Evolutionary conservation across 2,888 invertebrate genomes (phyloP), one percentile per base, ranked within the genome.

Genomic region (Poecilobothrus nobilitatus): DNA sequence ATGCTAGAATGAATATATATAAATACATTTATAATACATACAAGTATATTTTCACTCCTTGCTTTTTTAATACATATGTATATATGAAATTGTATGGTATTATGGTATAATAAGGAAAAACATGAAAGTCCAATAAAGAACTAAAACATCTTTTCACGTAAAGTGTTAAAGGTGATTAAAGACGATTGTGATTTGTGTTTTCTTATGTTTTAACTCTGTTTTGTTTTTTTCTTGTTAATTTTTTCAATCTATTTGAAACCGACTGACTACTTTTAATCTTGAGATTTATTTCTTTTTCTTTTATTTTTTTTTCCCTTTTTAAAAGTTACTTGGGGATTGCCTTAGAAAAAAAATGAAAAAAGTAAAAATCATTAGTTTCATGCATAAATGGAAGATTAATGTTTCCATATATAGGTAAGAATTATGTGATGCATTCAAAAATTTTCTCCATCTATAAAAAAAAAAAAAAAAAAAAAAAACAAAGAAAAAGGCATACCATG

Each of bases 141-240:
- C 53, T 15, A 15, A 53, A 53, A 53, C 34, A 65, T 65, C 18
- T 65, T 65, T 34, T 34, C 37, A 65, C 65, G 65, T 65, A 65
- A 65, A 65, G 65, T 65, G 65, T 65, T 65, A 65, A 65, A 65
- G 65, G 65, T 65, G 65, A 65, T 65, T 65, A 65, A 65, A 65
- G 33, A 53, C 53, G 12, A 15, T n/a, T 53, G 53, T 53, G 53
- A 53, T 53, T 53, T 53, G 53, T 53, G 53, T 53, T 53, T 53
- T 53, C 53, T 53, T 15, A 15, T 53, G 9, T 53, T n/a, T 53
- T 15, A 44, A 10, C 18, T 53, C 2, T 53, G 9, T 53, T 53
- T 53, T 53, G 2, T 53, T 1, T 53, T 53, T 12, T 53, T 18
- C 4, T 53, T 18, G 7, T 53, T 53, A 4, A 2, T 18, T 27